Percentiles rank a stretch among this genome's conserved stretches.
Conservation (phyloP, 1,140 invertebrate species). For the Drosophila nasuta region DNA sequence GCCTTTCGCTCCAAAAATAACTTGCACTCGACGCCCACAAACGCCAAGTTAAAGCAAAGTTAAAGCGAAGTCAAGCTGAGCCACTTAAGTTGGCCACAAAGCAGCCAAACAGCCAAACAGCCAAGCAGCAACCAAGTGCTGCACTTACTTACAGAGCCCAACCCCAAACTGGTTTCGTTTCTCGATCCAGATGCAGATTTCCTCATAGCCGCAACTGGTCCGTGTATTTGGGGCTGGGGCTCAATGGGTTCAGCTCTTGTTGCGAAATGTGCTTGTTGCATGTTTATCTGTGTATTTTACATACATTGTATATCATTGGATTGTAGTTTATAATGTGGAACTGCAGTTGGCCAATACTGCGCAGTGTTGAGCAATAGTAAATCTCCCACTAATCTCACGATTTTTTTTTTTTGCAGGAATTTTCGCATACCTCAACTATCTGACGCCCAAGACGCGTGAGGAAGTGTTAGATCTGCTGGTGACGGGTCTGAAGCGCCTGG, state of each 20-base stretch:
- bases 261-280: constrained; percentile 53
- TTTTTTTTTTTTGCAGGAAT: constrained; percentile 89
- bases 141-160: constrained; percentile 24
- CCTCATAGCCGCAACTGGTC: constrained; percentile 53
- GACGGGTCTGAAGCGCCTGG: constrained; percentile 97
- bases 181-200: constrained; percentile 57
- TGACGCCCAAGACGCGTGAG: constrained; percentile 96
- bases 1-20: constrained; percentile 54
- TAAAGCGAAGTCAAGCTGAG: constrained; percentile 7
- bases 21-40: constrained; percentile 48
- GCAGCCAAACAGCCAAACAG: neutral
- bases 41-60: too few relatives aligned
- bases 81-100: constrained; percentile 19
- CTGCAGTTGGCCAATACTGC: constrained; percentile 1
- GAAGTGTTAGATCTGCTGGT: constrained; percentile 98
- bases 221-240: constrained; percentile 38
- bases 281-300: constrained; percentile 25
- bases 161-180: constrained; percentile 61
- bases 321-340: neutral
- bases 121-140: constrained; percentile 9
- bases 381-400: neutral
- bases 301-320: neutral
- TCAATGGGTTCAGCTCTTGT: constrained; percentile 49
- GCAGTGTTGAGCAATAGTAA: neutral
- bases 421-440: constrained; percentile 99